These are phyloP conservation scores for Tonatia bakeri DNA, from an alignment of 2,113 vertebrate genomes.

Conservation along the genomic window DNA sequence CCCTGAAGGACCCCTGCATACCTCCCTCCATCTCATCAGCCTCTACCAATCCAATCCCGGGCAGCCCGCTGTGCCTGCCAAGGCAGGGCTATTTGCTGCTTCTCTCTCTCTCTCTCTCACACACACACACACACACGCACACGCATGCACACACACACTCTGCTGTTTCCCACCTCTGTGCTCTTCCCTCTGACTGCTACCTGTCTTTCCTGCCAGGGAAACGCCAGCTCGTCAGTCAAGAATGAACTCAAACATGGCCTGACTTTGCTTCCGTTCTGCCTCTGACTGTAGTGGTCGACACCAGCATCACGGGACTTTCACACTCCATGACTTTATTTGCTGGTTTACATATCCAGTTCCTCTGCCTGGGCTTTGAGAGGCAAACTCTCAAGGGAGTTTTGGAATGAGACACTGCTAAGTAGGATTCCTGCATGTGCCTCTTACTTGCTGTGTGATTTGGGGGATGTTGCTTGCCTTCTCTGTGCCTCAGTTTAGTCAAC, in stretches of 20 bases:
- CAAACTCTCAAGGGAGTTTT: neutral
- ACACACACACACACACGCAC: neutral
- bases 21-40: neutral
- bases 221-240: neutral
- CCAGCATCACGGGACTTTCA: neutral
- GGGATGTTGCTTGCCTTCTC: neutral
- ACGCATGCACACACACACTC: neutral
- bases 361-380: neutral
- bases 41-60: neutral
- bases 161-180: neutral
- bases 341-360: neutral
- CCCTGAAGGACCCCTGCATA: neutral
- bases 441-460: neutral
- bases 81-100: neutral
- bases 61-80: rapidly evolving
- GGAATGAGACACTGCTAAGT: neutral
- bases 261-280: neutral
- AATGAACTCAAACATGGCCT: neutral
- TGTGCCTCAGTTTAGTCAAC: neutral
- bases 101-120: neutral
- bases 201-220: neutral
- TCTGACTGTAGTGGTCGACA: neutral
- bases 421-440: neutral
- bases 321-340: neutral
- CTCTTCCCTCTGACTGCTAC: neutral